Evolutionary conservation across 2,888 invertebrate genomes (phyloP), one percentile per base, ranked within the genome.

Genomic region (Erynnis tages): DNA sequence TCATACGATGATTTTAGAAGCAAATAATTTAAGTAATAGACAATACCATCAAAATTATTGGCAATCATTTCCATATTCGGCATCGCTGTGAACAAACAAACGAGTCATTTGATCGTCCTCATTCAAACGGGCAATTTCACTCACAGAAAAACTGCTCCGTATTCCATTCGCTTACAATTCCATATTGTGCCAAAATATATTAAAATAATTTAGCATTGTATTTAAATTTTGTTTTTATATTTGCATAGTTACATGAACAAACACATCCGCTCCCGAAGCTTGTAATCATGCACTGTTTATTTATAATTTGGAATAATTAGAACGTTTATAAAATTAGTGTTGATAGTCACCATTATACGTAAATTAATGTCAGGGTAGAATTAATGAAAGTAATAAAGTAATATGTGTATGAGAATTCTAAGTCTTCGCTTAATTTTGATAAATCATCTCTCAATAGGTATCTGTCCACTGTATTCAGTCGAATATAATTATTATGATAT

Each of bases 351-450:
- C 93, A 93, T 93, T 93, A 94, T 94, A 94, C 94, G 94, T 94
- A 94, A 94, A 93, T 94, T 94, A 93, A 93, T 94, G 94, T 94
- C 94, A 94, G 94, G 94, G 94, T 94, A 88, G 87, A 86, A 69
- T 79, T 77, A 84, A 85, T 75, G 73, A 78, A 72, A 79, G 61
- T 66, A 52, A 67, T 61, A 61, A 69, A 67, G n/a, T 73, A 72
- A 74, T 78, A 73, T 73, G 76, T 76, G 77, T 83, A 79, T 77
- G 71, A 60, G 75, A 80, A 79, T 53, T 54, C 75, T 76, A 73
- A 77, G 66, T 73, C 67, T 77, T 79, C 65, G 83, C 83, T 86
- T 87, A 69, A 72, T 79, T 82, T 83, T 79, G 74, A 74, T 80
- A 79, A 74, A 75, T 78, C 79, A 79, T 77, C 71, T 79, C 73